Conservation (phyloP, 1,140 invertebrate species). For the Heliconius hewitsoni region DNA sequence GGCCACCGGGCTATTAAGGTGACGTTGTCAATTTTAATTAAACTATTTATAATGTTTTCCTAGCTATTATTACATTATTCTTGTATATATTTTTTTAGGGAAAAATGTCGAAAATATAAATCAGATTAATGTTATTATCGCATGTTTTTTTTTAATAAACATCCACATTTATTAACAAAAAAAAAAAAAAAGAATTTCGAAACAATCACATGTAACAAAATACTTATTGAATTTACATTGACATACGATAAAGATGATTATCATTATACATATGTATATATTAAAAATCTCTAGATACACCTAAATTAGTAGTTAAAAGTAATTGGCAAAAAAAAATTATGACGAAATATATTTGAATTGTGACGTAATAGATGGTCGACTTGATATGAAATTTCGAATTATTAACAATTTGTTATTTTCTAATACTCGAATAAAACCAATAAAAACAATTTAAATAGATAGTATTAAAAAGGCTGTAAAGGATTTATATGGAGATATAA, state of each 20-base stretch:
- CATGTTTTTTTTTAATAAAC: too few species aligned
- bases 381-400: too few species aligned
- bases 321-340: background rate
- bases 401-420: background rate
- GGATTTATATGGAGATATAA: conserved; percentile 33
- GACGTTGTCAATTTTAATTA: conserved; percentile 64
- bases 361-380: background rate
- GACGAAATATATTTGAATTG: background rate
- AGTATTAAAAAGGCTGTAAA: conserved; percentile 26
- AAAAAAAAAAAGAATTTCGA: background rate
- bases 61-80: conserved; percentile 1
- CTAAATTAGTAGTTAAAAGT: background rate
- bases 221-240: background rate
- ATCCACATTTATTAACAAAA: background rate
- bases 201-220: background rate
- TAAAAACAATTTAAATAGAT: background rate
- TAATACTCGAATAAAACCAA: background rate
- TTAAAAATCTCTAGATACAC: background rate
- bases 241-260: background rate
- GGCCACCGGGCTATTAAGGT: conserved; percentile 75
- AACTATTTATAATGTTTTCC: conserved; percentile 19
- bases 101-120: too few species aligned
- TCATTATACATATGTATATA: background rate
- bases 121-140: too few species aligned
- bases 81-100: background rate